A percentile compares a stretch with the other conserved stretches of the same genome.
These are phyloP conservation scores for Hylyphantes graminicola DNA, from an alignment of 1,140 invertebrate genomes.

Conservation along the genomic window DNA sequence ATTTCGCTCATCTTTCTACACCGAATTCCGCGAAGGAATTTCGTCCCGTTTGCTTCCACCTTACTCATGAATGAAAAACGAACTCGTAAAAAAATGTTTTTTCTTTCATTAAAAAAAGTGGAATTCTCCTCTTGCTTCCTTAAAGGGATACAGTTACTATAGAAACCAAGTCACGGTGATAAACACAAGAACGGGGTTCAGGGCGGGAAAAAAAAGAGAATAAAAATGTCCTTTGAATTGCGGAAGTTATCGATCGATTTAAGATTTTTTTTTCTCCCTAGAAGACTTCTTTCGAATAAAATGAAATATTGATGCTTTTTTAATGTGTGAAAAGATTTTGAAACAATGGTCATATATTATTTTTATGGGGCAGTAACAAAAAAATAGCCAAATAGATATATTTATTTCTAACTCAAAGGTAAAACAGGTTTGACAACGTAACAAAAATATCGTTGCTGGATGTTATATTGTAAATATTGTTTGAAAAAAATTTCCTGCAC, in stretches of 20 bases:
- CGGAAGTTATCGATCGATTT: slow-evolving; percentile 17
- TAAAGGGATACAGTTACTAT: slow-evolving; percentile 30
- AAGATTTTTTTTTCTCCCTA: not conserved
- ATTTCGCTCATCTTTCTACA: not conserved
- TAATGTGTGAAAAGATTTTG: no score
- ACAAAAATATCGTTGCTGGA: no score
- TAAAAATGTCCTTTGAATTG: not conserved
- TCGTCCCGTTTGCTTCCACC: not conserved
- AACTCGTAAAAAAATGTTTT: not conserved
- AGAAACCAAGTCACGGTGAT: slow-evolving; percentile 20
- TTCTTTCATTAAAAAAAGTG: not conserved
- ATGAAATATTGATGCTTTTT: not conserved
- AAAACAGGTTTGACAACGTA: no score
- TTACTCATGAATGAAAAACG: not conserved
- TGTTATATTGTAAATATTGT: no score
- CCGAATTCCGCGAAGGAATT: slow-evolving; percentile 11
- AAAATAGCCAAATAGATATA: no score
- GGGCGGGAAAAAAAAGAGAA: not conserved
- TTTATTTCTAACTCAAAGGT: no score
- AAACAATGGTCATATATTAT: no score
- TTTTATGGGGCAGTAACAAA: no score
- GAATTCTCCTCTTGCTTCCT: not conserved
- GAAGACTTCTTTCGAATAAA: not conserved
- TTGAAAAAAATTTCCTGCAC: no score
- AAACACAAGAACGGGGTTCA: slow-evolving; percentile 16